phyloP scores from a whole-genome alignment of 2,113 vertebrate species.

The Engraulis encrasicolus region DNA sequence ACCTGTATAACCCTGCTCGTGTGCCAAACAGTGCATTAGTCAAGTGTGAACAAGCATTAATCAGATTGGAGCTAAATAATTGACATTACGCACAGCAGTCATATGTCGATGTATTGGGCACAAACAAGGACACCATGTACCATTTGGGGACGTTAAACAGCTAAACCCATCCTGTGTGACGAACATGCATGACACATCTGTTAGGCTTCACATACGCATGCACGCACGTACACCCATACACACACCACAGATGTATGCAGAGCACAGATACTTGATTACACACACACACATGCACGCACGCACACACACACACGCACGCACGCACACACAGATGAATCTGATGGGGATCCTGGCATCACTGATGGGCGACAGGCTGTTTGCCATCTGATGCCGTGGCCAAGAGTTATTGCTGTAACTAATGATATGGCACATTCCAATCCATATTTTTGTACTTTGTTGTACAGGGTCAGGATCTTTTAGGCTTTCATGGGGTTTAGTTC shows the following conservation, averaged over 20 bases:
- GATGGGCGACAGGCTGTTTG: not conserved
- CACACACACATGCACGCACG: no score
- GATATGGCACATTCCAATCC: no score
- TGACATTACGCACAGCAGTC: not conserved
- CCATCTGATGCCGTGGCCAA: not conserved
- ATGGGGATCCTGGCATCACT: not conserved
- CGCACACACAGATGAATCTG: no score
- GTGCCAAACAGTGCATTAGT: not conserved
- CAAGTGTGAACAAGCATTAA: not conserved
- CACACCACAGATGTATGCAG: no score
- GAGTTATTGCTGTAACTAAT: no score
- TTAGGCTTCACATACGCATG: not conserved
- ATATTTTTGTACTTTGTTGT: no score
- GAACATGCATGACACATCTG: not conserved
- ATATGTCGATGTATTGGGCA: not conserved
- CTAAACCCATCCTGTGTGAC: not conserved
- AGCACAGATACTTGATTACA: no score
- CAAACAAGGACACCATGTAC: not conserved
- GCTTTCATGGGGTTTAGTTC: no score
- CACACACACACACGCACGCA: no score
- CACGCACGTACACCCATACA: no score
- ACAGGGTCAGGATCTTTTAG: no score
- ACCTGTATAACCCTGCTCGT: not conserved
- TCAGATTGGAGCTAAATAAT: not conserved
- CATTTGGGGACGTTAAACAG: not conserved